Evolutionary conservation across 2,888 invertebrate genomes (phyloP), one percentile per base, ranked within the genome.

Genomic region (Drosophila meridionalis): DNA sequence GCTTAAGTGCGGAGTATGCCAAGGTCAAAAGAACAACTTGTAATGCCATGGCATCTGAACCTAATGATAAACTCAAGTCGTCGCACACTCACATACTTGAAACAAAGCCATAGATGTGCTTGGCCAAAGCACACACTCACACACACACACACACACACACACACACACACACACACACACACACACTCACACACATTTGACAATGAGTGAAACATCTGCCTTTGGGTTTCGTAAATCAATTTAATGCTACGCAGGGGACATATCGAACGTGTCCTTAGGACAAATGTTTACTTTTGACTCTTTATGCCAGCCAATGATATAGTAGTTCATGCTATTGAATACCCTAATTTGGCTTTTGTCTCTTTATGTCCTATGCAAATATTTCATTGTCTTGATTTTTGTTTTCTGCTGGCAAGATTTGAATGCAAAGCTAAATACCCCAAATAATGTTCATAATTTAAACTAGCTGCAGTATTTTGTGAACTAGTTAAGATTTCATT

Each of bases 11-110:
- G 55, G n/a, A 43, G 34, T 45, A 40, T 38, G 12, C 57, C 89
- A 90, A 90, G 87, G 87, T 87, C 89, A 89, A 83, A 76, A 87
- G 83, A 83, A 77, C 87, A 86, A 80, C 81, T 81, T 70, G 78
- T 83, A 70, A 78, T 74, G 78, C 78, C 69, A 68, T 78, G 67
- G 72, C 85, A 84, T 85, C 79, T 87, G 83, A 85, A 82, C 80
- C 83, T 76, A 90, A 88, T 83, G 80, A 86, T 73, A 78, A 75
- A 58, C 64, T 68, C 69, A 63, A 60, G 61, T 60, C 53, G 43
- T 52, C 50, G 2, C 12, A 14, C 32, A 20, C 40, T 0, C 4
- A 9, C 32, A 32, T 48, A 12, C 42, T 14, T 32, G n/a, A 43
- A 34, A 52, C 20, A 52, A 52, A 64, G 40, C n/a, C 28, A 30